These are phyloP conservation scores for Andrena dorsata DNA, from an alignment of 2,888 invertebrate species.

Conservation along the genomic window DNA sequence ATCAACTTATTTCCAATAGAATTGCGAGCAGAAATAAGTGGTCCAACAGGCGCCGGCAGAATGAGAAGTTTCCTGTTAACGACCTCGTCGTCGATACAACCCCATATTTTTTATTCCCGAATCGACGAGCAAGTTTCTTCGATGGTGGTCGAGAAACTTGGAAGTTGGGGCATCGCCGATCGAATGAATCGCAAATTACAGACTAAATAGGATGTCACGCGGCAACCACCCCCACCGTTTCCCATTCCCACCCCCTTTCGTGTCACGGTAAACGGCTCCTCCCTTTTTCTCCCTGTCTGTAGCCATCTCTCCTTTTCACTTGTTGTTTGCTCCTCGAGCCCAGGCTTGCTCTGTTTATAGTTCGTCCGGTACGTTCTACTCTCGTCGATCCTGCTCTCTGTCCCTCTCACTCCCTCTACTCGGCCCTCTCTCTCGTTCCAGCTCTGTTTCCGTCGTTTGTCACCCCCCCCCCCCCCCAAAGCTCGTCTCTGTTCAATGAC, in stretches of 20 bases:
- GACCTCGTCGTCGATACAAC: background rate
- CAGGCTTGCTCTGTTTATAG: slow-evolving; percentile 42
- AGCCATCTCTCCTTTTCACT: slow-evolving; percentile 22
- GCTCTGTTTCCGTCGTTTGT: slow-evolving; percentile 33
- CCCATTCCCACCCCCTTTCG: slow-evolving; percentile 45
- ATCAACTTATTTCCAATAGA: slow-evolving; percentile 45
- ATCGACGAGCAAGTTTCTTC: slow-evolving; percentile 18
- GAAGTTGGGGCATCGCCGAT: slow-evolving; percentile 21
- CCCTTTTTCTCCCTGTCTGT: slow-evolving; percentile 21
- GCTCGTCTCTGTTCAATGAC: slow-evolving; percentile 49
- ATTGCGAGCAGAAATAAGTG: slow-evolving; percentile 11
- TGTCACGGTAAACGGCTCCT: slow-evolving; percentile 34
- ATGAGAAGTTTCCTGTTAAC: slow-evolving; percentile 22
- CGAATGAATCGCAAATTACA: slow-evolving; percentile 74
- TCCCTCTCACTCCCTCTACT: background rate
- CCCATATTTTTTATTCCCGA: background rate
- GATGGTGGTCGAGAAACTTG: slow-evolving; percentile 28
- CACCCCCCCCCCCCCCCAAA: too few species aligned
- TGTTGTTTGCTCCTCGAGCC: slow-evolving; percentile 19
- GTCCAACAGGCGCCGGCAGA: slow-evolving; percentile 6
- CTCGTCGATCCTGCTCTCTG: slow-evolving; percentile 21
- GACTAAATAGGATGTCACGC: slow-evolving; percentile 78
- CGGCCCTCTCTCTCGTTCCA: background rate
- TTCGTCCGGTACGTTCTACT: slow-evolving; percentile 38
- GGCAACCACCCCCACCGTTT: slow-evolving; percentile 56